phyloP scores from a whole-genome alignment of 2,888 invertebrate species.

The Dolichopus griseipennis region DNA sequence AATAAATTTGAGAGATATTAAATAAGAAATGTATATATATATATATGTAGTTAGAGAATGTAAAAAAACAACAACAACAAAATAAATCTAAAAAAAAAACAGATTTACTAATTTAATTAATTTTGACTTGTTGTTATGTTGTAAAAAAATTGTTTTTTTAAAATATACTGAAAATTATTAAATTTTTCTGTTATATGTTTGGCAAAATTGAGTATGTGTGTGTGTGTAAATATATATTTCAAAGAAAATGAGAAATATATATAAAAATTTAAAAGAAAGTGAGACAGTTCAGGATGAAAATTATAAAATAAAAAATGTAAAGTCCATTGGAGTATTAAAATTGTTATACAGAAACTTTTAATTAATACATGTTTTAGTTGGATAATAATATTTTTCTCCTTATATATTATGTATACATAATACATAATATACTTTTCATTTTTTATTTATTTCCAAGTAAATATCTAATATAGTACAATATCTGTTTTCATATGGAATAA shows the following conservation, averaged over 20 bases:
- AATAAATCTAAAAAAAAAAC: background rate
- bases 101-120: slow-evolving; percentile 1
- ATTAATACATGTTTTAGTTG: background rate
- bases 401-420: too few relatives aligned
- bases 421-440: background rate
- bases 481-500: too few relatives aligned
- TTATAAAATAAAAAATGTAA: background rate
- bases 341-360: background rate
- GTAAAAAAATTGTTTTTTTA: background rate
- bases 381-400: background rate
- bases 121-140: slow-evolving; percentile 6
- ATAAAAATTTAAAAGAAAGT: background rate
- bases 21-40: too few relatives aligned
- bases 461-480: too few relatives aligned
- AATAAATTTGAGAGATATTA: background rate
- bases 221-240: background rate
- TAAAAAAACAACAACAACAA: too few relatives aligned
- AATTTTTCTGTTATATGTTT: too few relatives aligned
- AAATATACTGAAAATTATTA: too few relatives aligned
- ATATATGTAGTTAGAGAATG: too few relatives aligned
- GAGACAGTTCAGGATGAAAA: too few relatives aligned
- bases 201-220: too few relatives aligned
- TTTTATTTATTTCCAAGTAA: too few relatives aligned
- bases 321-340: background rate
- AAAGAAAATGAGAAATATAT: too few relatives aligned